A percentile compares a stretch with the other conserved stretches of the same genome.
Evolutionary conservation across 2,797 vertebrate species (phyloP).

Genomic region (Falco cherrug): DNA sequence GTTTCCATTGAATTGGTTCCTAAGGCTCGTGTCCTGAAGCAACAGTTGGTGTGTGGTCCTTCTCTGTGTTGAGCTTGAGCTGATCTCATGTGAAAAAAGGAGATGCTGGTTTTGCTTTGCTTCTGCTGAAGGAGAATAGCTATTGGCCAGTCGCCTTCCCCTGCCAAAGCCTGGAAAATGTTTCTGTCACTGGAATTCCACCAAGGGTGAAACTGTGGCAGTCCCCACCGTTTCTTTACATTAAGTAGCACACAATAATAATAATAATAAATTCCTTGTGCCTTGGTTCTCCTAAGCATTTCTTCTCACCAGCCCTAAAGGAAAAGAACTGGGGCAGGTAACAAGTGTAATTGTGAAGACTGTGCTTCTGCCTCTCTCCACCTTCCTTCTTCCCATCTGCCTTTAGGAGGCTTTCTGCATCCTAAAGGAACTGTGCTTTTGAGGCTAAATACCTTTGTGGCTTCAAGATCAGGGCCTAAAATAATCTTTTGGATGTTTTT

Average conservation of each 20-base stretch:
- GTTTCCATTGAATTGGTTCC: conserved; percentile 55
- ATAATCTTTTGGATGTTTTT: not conserved
- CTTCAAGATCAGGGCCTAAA: not conserved
- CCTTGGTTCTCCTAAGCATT: not conserved
- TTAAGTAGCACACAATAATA: not conserved
- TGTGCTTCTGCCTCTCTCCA: not conserved
- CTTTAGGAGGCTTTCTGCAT: not conserved
- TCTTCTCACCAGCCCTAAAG: not conserved
- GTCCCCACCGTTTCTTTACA: not conserved
- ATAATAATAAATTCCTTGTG: not conserved
- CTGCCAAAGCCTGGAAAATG: not conserved
- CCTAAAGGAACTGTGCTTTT: not conserved
- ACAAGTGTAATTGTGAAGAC: not conserved
- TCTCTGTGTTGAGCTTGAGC: not conserved
- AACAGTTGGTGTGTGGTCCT: conserved; percentile 58
- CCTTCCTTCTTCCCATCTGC: not conserved
- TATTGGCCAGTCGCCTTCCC: not conserved
- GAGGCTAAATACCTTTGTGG: not conserved
- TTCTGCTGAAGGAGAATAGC: not conserved
- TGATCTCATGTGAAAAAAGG: conserved; percentile 29
- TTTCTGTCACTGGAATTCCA: conserved; percentile 17
- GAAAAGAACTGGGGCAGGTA: not conserved
- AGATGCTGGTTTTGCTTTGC: conserved; percentile 40
- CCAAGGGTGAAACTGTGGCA: not conserved
- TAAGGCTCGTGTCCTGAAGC: conserved; percentile 49